Percentiles rank a stretch among this genome's conserved stretches.
Conservation (phyloP, 1,140 invertebrate genomes). For the Paracyclopina nana region DNA sequence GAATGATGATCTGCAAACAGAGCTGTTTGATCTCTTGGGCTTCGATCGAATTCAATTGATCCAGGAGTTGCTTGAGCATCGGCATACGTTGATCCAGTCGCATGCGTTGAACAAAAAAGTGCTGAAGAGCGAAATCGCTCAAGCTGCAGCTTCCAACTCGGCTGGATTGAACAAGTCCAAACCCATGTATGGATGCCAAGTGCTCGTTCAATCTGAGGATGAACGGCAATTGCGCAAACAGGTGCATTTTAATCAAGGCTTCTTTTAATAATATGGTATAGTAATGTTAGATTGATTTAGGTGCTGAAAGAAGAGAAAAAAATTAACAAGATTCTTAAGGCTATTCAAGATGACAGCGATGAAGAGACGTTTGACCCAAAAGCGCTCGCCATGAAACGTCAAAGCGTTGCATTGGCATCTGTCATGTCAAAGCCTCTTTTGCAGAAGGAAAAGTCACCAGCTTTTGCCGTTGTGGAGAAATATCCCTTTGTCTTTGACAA, state of each 20-base stretch:
- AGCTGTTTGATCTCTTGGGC: conserved; percentile 63
- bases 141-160: background rate
- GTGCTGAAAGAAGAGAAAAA: conserved; percentile 75
- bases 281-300: no score
- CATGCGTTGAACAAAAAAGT: conserved; percentile 16
- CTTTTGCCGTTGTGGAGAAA: conserved; percentile 32
- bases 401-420: conserved; percentile 28
- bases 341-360: conserved; percentile 23
- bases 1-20: conserved; percentile 2
- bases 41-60: conserved; percentile 72
- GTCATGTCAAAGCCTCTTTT: conserved; percentile 27
- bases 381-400: background rate
- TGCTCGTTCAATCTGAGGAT: conserved; percentile 58
- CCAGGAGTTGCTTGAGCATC: conserved; percentile 48
- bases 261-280: no score
- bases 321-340: conserved; percentile 37
- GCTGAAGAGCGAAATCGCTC: conserved; percentile 16
- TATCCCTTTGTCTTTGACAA: conserved; percentile 69
- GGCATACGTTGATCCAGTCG: conserved; percentile 23
- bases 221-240: conserved; percentile 60
- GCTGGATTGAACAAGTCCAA: conserved; percentile 17
- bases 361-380: conserved; percentile 20
- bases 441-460: conserved; percentile 20
- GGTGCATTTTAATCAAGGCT: no score
- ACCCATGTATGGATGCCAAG: conserved; percentile 44